Conservation (phyloP, 2,113 vertebrate species). For the Corythornis vintsioides region DNA sequence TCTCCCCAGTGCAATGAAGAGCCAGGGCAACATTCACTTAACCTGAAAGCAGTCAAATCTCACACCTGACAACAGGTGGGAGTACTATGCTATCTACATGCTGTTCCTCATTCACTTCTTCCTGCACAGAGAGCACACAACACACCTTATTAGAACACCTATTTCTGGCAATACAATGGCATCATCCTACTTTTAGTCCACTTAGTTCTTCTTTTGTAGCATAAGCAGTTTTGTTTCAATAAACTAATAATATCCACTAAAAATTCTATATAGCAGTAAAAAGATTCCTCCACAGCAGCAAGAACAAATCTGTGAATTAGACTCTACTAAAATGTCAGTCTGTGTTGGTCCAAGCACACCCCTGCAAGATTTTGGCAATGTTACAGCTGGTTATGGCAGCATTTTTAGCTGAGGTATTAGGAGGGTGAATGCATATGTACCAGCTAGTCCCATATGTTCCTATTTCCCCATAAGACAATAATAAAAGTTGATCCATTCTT, state of each 20-base stretch:
- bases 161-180: background rate
- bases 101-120: background rate
- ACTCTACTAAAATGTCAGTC: background rate
- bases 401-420: background rate
- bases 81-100: background rate
- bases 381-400: background rate
- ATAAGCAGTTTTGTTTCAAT: background rate
- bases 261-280: background rate
- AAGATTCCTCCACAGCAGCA: background rate
- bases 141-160: background rate
- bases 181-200: background rate
- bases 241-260: background rate
- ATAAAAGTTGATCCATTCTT: background rate
- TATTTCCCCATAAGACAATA: background rate
- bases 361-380: background rate
- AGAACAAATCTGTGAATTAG: background rate
- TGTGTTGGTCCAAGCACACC: background rate
- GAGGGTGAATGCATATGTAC: background rate
- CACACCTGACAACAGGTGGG: background rate
- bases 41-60: background rate
- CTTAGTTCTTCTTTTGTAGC: background rate
- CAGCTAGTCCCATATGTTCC: background rate
- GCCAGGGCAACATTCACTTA: background rate
- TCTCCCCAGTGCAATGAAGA: background rate
- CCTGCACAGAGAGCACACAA: background rate